phyloP scores from a whole-genome alignment of 2,888 invertebrate genomes.

The Buathra laborator region DNA sequence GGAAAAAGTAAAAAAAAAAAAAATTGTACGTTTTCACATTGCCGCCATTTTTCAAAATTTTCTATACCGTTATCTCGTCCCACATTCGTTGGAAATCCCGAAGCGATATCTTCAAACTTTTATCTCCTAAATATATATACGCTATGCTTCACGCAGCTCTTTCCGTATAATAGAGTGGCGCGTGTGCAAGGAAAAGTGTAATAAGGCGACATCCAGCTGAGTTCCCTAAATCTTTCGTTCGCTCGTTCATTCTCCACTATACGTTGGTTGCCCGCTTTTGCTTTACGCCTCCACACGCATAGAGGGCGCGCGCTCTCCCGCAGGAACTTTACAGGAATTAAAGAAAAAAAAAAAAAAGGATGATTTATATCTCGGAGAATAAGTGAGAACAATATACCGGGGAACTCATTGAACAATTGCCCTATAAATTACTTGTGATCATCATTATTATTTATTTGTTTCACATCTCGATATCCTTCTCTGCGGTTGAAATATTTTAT shows the following conservation, averaged over 20 bases:
- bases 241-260: conserved; percentile 15
- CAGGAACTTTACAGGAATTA: neutral
- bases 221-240: conserved; percentile 51
- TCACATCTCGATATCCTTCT: neutral
- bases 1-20: too few species aligned
- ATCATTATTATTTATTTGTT: conserved; percentile 7
- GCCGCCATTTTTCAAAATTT: too few species aligned
- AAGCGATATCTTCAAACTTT: too few species aligned
- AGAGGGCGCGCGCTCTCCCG: neutral
- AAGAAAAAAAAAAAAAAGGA: conserved; percentile 24
- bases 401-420: conserved; percentile 24
- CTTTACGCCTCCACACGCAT: neutral
- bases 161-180: neutral
- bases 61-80: too few species aligned
- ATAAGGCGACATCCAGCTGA: conserved; percentile 48
- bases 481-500: neutral
- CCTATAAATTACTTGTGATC: conserved; percentile 24
- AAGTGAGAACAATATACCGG: neutral
- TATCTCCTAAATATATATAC: too few species aligned
- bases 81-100: too few species aligned
- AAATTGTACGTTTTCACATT: too few species aligned
- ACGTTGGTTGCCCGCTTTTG: neutral
- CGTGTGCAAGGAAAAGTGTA: conserved; percentile 33
- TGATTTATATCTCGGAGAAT: conserved; percentile 3
- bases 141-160: neutral